Conservation (phyloP, 2,888 invertebrate species). For the Cheiracanthium punctorium region DNA sequence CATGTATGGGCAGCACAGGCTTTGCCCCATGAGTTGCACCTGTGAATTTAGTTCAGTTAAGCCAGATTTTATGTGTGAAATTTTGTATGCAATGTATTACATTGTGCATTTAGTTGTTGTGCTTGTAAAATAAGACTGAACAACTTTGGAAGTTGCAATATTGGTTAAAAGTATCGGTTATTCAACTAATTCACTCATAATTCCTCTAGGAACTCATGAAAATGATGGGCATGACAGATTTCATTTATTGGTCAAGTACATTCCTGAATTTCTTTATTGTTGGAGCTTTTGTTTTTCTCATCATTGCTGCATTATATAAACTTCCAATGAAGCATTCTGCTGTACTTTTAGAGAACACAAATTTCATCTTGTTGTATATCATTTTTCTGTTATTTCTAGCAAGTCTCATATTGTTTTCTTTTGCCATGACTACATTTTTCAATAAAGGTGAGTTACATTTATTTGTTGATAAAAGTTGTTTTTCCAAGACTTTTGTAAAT, state of each 20-base stretch:
- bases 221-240: conserved; percentile 72
- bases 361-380: conserved; percentile 53
- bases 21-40: too few species aligned
- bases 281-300: conserved; percentile 25
- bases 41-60: too few species aligned
- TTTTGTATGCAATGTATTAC: too few species aligned
- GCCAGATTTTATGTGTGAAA: too few species aligned
- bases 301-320: conserved; percentile 63
- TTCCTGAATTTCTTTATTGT: conserved; percentile 67
- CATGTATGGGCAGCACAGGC: too few species aligned
- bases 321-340: conserved; percentile 24
- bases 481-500: too few species aligned
- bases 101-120: background rate
- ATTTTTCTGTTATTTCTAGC: conserved; percentile 56
- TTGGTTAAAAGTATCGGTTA: too few species aligned
- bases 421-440: conserved; percentile 70
- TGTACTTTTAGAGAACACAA: conserved; percentile 23
- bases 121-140: too few species aligned
- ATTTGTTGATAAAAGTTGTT: too few species aligned
- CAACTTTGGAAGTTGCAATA: too few species aligned
- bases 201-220: conserved; percentile 68
- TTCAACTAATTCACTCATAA: background rate
- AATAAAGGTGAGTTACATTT: conserved; percentile 65
- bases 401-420: conserved; percentile 61
- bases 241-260: conserved; percentile 70